Conservation (phyloP, 1,140 invertebrate genomes). For the Hylyphantes graminicola region DNA sequence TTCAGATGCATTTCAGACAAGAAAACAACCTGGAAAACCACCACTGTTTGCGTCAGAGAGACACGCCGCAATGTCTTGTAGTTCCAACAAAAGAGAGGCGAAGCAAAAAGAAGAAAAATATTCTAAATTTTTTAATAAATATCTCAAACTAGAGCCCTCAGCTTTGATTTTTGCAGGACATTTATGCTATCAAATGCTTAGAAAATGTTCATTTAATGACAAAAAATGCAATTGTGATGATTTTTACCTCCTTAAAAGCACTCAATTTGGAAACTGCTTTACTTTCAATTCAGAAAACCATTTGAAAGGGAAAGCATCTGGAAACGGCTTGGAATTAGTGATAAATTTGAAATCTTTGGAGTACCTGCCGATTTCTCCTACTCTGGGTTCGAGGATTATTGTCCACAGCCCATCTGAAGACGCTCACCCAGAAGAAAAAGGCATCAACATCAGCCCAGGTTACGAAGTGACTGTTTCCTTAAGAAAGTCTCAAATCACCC, state of each 20-base stretch:
- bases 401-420: slow-evolving; percentile 66
- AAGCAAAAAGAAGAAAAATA: not conserved
- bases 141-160: not conserved
- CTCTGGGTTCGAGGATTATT: slow-evolving; percentile 66
- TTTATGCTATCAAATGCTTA: not conserved
- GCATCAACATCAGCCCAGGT: slow-evolving; percentile 67
- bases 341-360: slow-evolving; percentile 11
- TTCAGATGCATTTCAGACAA: not conserved
- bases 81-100: not conserved
- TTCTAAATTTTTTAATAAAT: not conserved
- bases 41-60: not conserved
- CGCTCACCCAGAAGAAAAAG: slow-evolving; percentile 68
- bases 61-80: not conserved
- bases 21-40: not conserved
- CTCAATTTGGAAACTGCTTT: slow-evolving; percentile 26
- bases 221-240: not conserved
- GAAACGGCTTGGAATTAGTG: not conserved
- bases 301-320: too few species aligned
- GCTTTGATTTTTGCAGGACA: not conserved
- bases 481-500: not conserved
- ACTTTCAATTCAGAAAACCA: slow-evolving; percentile 15
- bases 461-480: slow-evolving; percentile 65
- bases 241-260: not conserved
- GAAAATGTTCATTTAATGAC: slow-evolving; percentile 5
- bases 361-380: slow-evolving; percentile 17